These are phyloP conservation scores for Lapara coniferarum DNA, from an alignment of 2,888 invertebrate species.

Conservation along the genomic window DNA sequence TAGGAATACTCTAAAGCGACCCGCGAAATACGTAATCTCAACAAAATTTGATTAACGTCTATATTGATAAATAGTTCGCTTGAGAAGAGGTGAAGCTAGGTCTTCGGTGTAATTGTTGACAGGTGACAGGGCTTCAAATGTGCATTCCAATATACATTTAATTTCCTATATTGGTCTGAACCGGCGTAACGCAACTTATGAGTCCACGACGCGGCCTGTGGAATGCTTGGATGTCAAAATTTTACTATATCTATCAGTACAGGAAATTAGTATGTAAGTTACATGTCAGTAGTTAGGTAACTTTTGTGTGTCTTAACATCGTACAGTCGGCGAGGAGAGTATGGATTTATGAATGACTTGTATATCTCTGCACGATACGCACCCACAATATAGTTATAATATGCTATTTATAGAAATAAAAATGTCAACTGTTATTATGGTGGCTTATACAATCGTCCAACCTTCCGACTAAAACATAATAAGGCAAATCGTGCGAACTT, in stretches of 20 bases:
- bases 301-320: conserved; percentile 51
- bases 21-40: neutral
- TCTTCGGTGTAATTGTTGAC: neutral
- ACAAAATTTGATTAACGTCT: neutral
- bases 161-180: conserved; percentile 16
- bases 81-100: neutral
- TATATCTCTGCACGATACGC: conserved; percentile 23
- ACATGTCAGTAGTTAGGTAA: conserved; percentile 73
- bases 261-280: conserved; percentile 79
- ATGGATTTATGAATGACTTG: conserved; percentile 17
- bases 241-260: conserved; percentile 82
- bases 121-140: neutral
- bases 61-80: neutral
- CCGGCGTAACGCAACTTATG: neutral
- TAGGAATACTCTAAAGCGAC: no score
- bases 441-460: conserved; percentile 12
- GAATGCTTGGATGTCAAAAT: conserved; percentile 38
- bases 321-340: conserved; percentile 24
- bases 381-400: conserved; percentile 20
- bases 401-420: conserved; percentile 17
- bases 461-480: neutral
- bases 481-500: no score
- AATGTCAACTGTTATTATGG: conserved; percentile 18
- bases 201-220: conserved; percentile 17
- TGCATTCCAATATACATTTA: conserved; percentile 18